Conservation (phyloP, 2,113 vertebrate genomes). For the Clarias gariepinus region DNA sequence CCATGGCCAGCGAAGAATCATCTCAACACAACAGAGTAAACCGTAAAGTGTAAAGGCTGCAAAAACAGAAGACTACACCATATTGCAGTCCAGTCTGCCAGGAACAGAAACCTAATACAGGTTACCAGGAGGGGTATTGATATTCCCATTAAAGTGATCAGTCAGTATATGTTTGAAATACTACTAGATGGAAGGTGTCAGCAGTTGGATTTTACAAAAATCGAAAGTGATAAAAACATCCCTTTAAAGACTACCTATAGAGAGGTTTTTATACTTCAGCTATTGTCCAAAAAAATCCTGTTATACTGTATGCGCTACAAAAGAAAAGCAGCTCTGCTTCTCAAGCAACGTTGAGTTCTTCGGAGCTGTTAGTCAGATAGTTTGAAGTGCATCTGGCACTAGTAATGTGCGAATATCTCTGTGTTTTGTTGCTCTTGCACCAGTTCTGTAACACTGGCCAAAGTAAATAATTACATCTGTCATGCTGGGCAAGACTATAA, state of each 20-base stretch:
- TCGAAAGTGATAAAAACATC: neutral
- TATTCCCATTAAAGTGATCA: neutral
- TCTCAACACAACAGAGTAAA: neutral
- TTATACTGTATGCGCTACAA: neutral
- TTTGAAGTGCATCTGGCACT: slow-evolving; percentile 6
- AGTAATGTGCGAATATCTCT: neutral
- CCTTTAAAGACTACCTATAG: neutral
- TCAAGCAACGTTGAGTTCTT: neutral
- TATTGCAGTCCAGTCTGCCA: neutral
- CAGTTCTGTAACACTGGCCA: slow-evolving; percentile 35
- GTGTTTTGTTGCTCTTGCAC: slow-evolving; percentile 17
- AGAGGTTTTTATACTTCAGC: neutral
- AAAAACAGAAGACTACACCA: neutral
- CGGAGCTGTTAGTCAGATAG: slow-evolving; percentile 1
- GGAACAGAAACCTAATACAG: neutral
- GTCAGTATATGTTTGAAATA: neutral
- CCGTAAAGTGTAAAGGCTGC: no score
- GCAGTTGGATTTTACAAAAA: neutral
- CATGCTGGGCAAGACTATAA: slow-evolving; percentile 37
- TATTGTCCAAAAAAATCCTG: neutral
- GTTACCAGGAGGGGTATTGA: neutral
- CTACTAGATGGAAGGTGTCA: neutral
- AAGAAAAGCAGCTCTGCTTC: neutral
- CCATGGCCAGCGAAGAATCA: neutral
- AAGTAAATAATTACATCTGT: slow-evolving; percentile 37